Conservation (phyloP, 1,140 invertebrate genomes). For the Contarinia nasturtii region DNA sequence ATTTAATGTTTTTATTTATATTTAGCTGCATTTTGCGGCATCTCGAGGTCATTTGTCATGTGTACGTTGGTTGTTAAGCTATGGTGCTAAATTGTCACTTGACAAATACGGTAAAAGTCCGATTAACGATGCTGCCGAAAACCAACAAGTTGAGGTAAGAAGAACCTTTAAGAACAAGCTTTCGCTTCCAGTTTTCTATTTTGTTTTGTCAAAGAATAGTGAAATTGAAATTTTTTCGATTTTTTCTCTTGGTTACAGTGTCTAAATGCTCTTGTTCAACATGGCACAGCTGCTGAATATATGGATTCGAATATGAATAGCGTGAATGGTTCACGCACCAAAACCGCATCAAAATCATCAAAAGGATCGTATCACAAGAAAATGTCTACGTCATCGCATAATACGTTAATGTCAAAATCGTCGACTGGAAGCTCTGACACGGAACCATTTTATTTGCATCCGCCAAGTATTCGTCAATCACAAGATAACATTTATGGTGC, state of each 20-base stretch:
- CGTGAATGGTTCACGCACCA: constrained; percentile 9
- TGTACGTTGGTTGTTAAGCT: constrained; percentile 61
- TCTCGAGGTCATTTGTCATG: constrained; percentile 62
- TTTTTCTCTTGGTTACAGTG: constrained; percentile 31
- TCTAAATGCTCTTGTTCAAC: constrained; percentile 53
- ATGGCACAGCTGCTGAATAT: constrained; percentile 44
- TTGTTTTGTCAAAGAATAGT: too few species aligned
- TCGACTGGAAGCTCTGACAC: constrained; percentile 22
- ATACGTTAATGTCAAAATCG: constrained; percentile 22
- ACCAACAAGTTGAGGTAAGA: constrained; percentile 66
- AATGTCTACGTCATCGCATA: constrained; percentile 12
- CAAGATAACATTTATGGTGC: constrained; percentile 9
- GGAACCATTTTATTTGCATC: constrained; percentile 55
- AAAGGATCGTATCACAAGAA: constrained; percentile 5
- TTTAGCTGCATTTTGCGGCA: constrained; percentile 60
- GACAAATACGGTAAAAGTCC: constrained; percentile 76
- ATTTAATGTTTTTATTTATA: too few species aligned
- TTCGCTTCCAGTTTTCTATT: too few species aligned
- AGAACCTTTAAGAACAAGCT: too few species aligned
- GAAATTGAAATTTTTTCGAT: not conserved
- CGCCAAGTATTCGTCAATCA: constrained; percentile 25
- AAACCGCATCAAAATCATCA: constrained; percentile 2
- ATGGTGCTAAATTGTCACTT: constrained; percentile 53
- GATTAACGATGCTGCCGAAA: constrained; percentile 74
- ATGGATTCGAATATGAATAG: constrained; percentile 23